Evolutionary conservation across 2,113 vertebrate genomes (phyloP).

Genomic region (Menidia beryllina): DNA sequence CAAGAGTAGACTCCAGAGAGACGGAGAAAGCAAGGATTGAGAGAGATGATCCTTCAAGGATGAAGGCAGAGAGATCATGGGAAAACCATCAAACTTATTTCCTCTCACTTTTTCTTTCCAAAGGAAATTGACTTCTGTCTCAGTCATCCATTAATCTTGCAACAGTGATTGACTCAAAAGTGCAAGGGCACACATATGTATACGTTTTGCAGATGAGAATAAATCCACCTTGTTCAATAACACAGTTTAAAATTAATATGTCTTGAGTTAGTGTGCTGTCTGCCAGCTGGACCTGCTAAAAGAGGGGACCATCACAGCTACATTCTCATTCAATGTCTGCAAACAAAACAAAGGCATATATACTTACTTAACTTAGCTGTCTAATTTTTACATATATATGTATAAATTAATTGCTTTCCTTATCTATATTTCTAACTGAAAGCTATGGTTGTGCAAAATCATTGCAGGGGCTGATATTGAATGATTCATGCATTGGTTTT

Average conservation of each 20-base stretch:
- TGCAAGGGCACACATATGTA: slow-evolving; percentile 30
- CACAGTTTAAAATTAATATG: slow-evolving; percentile 21
- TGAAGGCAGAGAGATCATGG: slow-evolving; percentile 41
- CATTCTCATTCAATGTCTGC: background rate
- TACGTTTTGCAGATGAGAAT: slow-evolving; percentile 1
- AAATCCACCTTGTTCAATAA: background rate
- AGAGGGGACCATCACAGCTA: background rate
- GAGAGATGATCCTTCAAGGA: slow-evolving; percentile 55
- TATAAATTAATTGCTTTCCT: background rate
- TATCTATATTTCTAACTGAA: background rate
- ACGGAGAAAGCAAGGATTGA: slow-evolving; percentile 30
- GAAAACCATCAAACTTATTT: slow-evolving; percentile 56
- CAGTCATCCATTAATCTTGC: slow-evolving; percentile 57
- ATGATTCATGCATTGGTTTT: background rate
- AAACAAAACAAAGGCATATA: background rate
- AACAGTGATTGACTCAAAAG: slow-evolving; percentile 26
- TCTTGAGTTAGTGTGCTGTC: background rate
- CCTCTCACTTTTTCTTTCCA: slow-evolving; percentile 48
- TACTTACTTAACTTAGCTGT: too few relatives aligned
- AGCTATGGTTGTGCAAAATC: background rate
- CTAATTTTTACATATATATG: too few relatives aligned
- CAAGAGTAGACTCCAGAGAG: slow-evolving; percentile 46
- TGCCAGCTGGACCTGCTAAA: slow-evolving; percentile 8
- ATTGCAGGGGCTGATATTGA: background rate
- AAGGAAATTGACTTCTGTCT: slow-evolving; percentile 57